Base-by-base conservation (phyloP, 2,888 invertebrate genomes). In the Saturnia japonica region DNA sequence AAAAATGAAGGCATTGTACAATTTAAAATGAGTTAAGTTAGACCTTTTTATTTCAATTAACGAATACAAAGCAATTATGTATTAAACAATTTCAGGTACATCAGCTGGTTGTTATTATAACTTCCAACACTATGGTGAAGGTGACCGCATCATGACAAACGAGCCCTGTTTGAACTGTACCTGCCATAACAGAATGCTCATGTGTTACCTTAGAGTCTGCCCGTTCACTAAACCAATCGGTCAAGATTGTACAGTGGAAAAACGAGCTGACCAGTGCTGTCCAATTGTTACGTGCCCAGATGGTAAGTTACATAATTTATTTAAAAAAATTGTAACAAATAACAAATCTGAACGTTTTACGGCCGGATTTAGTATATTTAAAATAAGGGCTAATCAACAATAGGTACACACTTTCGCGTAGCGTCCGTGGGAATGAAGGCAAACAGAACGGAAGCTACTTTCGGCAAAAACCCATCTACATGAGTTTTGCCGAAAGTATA, bases 131-230 rank as follows among this genome's bases (percentile, higher is more conserved):
- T 98, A 98, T 91, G 96, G 97, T 76, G 98, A 98, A 94, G 98
- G 98, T 72, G 98, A 98, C 90, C 95, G 98, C 86, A 98, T 99
- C 86, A 95, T 97, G 93, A 98, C 98, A 80, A 98, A 98, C 94
- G 98, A 99, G 90, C 98, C 98, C 80, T 98, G 98, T 90, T 95
- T 99, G 77, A 99, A 99, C 93, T 99, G 98, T 93, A 98, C 98
- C 78, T 99, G 98, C 91, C 97, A 98, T 95, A 98, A 98, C 86
- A 96, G 96, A 86, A 98, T 98, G 98, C 95, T 99, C 74, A 98
- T 98, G 98, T 99, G 98, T 89, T 98, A 98, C 93, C 95, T 99
- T 79, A 95, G 97, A 85, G 98, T 98, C 42, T 99, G 98, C 85
- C 98, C 98, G 60, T 98, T 98, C 94, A 97, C 98, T 64, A 98